These are phyloP conservation scores for Lates calcarifer DNA, from an alignment of 2,113 vertebrate species.

Conservation along the genomic window DNA sequence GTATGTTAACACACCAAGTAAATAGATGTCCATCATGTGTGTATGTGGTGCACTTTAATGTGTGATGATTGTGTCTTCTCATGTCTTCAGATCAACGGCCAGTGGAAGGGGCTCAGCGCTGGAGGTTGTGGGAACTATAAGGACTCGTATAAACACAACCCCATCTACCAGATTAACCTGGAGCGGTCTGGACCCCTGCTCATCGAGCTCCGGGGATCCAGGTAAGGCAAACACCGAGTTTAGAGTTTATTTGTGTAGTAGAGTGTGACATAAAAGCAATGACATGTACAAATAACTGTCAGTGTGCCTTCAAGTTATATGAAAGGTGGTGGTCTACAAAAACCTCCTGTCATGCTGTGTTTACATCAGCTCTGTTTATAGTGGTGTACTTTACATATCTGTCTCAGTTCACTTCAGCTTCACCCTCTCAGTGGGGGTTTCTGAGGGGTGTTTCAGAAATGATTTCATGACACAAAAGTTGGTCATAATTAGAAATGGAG, in stretches of 20 bases:
- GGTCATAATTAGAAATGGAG: too few relatives aligned
- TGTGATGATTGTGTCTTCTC: background rate
- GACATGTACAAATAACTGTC: too few relatives aligned
- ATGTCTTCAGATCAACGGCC: conserved; percentile 90
- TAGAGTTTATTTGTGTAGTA: background rate
- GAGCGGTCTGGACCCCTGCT: conserved; percentile 93
- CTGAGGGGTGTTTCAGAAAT: too few relatives aligned
- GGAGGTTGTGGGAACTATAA: conserved; percentile 98
- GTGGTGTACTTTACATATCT: too few relatives aligned
- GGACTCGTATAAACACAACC: conserved; percentile 95
- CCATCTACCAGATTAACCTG: conserved; percentile 94
- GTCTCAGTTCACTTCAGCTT: too few relatives aligned
- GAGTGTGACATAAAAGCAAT: background rate
- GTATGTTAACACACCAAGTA: conserved; percentile 77
- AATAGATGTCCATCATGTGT: background rate
- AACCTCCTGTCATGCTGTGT: too few relatives aligned
- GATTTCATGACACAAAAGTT: too few relatives aligned
- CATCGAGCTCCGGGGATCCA: conserved; percentile 95
- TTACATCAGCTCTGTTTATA: too few relatives aligned
- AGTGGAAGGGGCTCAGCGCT: conserved; percentile 94
- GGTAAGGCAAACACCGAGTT: conserved; percentile 82
- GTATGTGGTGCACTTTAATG: rapidly evolving
- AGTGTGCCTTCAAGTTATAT: background rate
- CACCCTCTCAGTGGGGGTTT: too few relatives aligned
- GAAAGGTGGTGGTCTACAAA: too few relatives aligned